Conservation (phyloP, 2,888 invertebrate genomes). For the Nowickia ferox region DNA sequence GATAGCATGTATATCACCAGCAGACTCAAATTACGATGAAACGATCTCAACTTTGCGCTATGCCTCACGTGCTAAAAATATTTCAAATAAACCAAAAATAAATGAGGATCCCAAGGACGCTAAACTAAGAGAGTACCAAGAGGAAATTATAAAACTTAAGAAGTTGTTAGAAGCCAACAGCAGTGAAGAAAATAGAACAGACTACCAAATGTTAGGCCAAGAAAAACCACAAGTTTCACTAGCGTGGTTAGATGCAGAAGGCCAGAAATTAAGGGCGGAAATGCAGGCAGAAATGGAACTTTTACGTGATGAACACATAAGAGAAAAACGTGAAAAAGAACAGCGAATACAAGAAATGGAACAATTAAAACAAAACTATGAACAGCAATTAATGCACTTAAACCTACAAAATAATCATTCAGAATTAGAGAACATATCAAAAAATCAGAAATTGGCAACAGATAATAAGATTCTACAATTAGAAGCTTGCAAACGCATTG, state of each 20-base stretch:
- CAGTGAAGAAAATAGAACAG: conserved; percentile 7
- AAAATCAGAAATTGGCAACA: neutral
- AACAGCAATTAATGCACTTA: conserved; percentile 74
- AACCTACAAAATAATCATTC: neutral
- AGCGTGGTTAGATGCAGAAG: conserved; percentile 83
- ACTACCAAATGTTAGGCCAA: conserved; percentile 84
- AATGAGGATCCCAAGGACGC: conserved; percentile 97
- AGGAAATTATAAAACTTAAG: conserved; percentile 89
- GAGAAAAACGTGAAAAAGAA: conserved; percentile 76
- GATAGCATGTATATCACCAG: conserved; percentile 93
- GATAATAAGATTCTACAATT: conserved; percentile 74
- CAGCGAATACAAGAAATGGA: conserved; percentile 76
- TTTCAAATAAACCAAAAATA: conserved; percentile 92
- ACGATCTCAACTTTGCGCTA: conserved; percentile 92
- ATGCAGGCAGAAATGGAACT: conserved; percentile 82
- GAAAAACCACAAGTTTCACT: conserved; percentile 23
- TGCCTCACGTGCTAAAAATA: conserved; percentile 93
- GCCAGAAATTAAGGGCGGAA: conserved; percentile 76
- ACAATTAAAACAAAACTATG: conserved; percentile 75
- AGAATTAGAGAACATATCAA: conserved; percentile 17
- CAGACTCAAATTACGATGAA: conserved; percentile 92
- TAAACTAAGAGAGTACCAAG: conserved; percentile 91
- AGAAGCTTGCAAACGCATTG: conserved; percentile 82
- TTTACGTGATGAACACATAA: conserved; percentile 78
- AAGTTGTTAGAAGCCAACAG: conserved; percentile 75